Base-by-base conservation (phyloP, 2,888 invertebrate genomes). In the Aporophyla lueneburgensis region DNA sequence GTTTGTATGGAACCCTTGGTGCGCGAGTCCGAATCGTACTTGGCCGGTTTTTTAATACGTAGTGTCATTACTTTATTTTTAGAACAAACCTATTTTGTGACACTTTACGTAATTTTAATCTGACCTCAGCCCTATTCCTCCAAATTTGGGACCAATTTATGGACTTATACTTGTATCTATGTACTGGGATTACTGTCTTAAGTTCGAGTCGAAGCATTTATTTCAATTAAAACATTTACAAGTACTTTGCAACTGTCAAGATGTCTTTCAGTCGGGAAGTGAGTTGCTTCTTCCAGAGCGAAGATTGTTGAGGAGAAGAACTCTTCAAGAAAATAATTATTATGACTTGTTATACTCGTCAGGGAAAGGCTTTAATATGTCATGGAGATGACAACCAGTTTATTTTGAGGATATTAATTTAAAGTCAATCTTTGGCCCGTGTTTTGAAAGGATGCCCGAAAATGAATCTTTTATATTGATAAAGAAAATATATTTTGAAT, bases 211-310 rank as follows among this genome's bases (percentile, higher is more conserved):
- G 56, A 77, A 69, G 40, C 49, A 56, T 77, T 56, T 58, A 53
- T 77, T 78, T 78, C 51, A 78, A 77, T 78, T 78, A 71, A 71
- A 78, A 78, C 56, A 78, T 78, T 78, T 53, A 63, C 43, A 78
- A 71, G 63, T 78, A 71, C 56, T 77, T 78, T 12, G 33, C 2
- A 78, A 58, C 63, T 56, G 78, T 77, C 51, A 78, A 56, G 63
- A 58, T 63, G 78, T 61, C 69, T 62, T 51, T 63, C 56, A 78
- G 24, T 51, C 21, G 51, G 33, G 7, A 46, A 61, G n/a, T 61
- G 67, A 77, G 77, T 77, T 49, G 69, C 27, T 6, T 24, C 51
- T 19, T 33, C n/a, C 21, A 0, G 33, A 40, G 51, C 33, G 24
- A n/a, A 46, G 21, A 24, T 33, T 51, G 56, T 56, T 70, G 0